A percentile compares a stretch with the other conserved stretches of the same genome.
Evolutionary conservation across 2,797 vertebrate species (phyloP).

Genomic region (Scolopax rusticola): DNA sequence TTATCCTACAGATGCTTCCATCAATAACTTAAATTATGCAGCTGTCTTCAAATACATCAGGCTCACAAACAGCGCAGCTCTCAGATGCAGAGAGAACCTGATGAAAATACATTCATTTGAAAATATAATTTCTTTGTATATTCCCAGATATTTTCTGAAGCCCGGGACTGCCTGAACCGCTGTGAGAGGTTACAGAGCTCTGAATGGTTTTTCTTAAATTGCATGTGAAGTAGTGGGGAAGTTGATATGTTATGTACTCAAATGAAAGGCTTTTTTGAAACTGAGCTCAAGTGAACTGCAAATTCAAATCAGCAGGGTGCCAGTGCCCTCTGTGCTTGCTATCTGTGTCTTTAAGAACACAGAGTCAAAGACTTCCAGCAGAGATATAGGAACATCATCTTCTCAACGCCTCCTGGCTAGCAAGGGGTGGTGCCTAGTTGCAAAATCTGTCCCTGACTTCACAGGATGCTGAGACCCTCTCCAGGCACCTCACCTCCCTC

Average conservation of each 20-base stretch:
- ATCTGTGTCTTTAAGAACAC: slow-evolving; percentile 64
- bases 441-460: neutral
- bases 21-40: slow-evolving; percentile 74
- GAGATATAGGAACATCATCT: slow-evolving; percentile 45
- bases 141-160: slow-evolving; percentile 38
- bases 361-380: slow-evolving; percentile 69
- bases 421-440: neutral
- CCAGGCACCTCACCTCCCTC: neutral
- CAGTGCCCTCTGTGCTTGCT: slow-evolving; percentile 70
- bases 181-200: slow-evolving; percentile 69
- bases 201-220: slow-evolving; percentile 70
- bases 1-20: slow-evolving; percentile 67
- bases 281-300: slow-evolving; percentile 69
- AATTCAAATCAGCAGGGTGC: slow-evolving; percentile 71
- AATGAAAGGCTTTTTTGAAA: slow-evolving; percentile 76
- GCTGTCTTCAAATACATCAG: slow-evolving; percentile 64
- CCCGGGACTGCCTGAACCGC: slow-evolving; percentile 38
- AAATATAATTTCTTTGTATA: slow-evolving; percentile 72
- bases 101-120: slow-evolving; percentile 73
- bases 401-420: neutral
- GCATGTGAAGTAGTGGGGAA: slow-evolving; percentile 42
- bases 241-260: slow-evolving; percentile 77
- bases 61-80: slow-evolving; percentile 42
- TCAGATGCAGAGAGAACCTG: slow-evolving; percentile 62
- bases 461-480: neutral